A percentile compares a stretch with the other conserved stretches of the same genome.
These are phyloP conservation scores for Hippocampus zosterae DNA, from an alignment of 2,113 vertebrate species.

Conservation along the genomic window DNA sequence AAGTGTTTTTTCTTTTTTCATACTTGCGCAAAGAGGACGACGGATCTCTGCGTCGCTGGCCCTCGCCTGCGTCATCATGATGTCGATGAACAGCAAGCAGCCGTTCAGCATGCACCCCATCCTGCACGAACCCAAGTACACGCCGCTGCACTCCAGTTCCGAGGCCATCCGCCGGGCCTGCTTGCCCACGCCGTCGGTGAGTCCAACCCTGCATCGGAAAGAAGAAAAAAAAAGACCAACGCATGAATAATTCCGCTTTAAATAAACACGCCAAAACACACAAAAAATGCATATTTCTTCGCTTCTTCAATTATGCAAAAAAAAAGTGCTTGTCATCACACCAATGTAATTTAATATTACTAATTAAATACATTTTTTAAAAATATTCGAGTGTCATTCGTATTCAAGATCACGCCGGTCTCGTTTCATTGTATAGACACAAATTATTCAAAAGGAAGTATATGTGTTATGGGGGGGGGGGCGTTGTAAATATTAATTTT, in stretches of 20 bases:
- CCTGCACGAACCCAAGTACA: slow-evolving; percentile 87
- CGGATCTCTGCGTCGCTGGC: slow-evolving; percentile 42
- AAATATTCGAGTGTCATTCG: slow-evolving; percentile 26
- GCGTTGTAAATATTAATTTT: slow-evolving; percentile 65
- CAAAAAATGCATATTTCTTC: too few relatives aligned
- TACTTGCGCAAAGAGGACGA: slow-evolving; percentile 42
- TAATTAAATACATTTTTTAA: neutral
- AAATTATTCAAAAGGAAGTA: slow-evolving; percentile 60
- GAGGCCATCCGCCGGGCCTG: slow-evolving; percentile 88
- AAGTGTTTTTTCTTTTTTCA: neutral
- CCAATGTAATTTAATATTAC: neutral
- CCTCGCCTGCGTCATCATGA: slow-evolving; percentile 75
- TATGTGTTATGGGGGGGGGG: neutral
- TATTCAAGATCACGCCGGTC: slow-evolving; percentile 42
- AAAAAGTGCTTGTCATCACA: neutral
- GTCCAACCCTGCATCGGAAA: slow-evolving; percentile 20
- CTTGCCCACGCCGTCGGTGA: slow-evolving; percentile 83
- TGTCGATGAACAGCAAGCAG: slow-evolving; percentile 96
- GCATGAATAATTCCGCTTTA: neutral
- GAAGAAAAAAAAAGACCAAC: neutral
- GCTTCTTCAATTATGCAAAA: neutral
- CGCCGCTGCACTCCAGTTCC: slow-evolving; percentile 83
- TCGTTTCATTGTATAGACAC: slow-evolving; percentile 53
- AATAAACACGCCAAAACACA: too few relatives aligned
- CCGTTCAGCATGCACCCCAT: slow-evolving; percentile 90